These are phyloP conservation scores for Hippotragus niger DNA, from an alignment of 2,113 vertebrate species.

Conservation along the genomic window DNA sequence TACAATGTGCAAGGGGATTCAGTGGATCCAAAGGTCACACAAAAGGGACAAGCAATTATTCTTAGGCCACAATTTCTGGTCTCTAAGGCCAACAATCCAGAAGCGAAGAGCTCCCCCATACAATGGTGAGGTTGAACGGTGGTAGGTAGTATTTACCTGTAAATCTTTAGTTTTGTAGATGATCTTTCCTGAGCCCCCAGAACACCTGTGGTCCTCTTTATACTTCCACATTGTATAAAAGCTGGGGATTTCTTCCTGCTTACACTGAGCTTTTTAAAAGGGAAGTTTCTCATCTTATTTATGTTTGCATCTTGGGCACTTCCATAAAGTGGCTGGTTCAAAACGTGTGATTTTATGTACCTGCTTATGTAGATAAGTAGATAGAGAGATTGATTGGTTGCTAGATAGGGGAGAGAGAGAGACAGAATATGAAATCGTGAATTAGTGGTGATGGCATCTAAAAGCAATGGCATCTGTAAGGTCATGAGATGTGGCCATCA, in stretches of 20 bases:
- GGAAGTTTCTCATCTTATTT: background rate
- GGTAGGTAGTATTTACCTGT: accelerated
- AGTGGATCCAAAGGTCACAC: background rate
- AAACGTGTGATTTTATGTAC: background rate
- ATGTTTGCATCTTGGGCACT: background rate
- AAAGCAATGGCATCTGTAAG: background rate
- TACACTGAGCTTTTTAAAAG: background rate
- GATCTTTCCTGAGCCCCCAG: no score
- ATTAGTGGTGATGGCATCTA: background rate
- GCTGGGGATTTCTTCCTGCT: background rate
- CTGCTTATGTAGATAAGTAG: background rate
- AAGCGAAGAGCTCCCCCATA: background rate
- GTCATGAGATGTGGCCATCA: background rate
- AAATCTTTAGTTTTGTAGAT: background rate
- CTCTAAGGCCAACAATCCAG: background rate
- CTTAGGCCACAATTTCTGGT: background rate
- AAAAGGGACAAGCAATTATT: background rate
- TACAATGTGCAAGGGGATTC: background rate
- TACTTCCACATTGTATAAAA: background rate
- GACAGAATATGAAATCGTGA: background rate
- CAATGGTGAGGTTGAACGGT: accelerated
- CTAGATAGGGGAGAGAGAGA: background rate
- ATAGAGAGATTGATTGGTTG: background rate
- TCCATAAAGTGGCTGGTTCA: background rate
- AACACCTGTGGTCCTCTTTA: no score